A percentile compares a stretch with the other conserved stretches of the same genome.
phyloP scores from a whole-genome alignment of 2,888 invertebrate species.

The Entomobrya proxima region DNA sequence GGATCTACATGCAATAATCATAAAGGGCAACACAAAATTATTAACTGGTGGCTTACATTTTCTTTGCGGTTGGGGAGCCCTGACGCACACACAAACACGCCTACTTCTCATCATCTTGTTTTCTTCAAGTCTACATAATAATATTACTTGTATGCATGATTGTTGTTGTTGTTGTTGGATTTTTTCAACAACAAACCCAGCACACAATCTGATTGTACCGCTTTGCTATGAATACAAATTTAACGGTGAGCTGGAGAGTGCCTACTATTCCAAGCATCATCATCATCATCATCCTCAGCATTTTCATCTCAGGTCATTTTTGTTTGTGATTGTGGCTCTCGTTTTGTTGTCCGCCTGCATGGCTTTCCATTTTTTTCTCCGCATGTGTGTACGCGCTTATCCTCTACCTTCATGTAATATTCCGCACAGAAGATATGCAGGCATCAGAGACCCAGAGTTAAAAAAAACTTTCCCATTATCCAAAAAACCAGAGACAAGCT shows the following conservation, averaged over 20 bases:
- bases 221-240: conserved; percentile 59
- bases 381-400: background rate
- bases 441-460: background rate
- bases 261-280: conserved; percentile 7
- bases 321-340: conserved; percentile 5
- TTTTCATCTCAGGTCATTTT: conserved; percentile 55
- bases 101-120: background rate
- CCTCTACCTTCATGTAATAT: background rate
- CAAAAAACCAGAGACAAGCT: conserved; percentile 56
- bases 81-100: background rate
- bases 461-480: conserved; percentile 68
- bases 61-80: too few relatives aligned
- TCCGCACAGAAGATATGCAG: background rate
- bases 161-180: background rate
- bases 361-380: conserved; percentile 44
- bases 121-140: background rate
- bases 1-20: background rate
- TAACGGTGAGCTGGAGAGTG: conserved; percentile 1
- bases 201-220: conserved; percentile 34
- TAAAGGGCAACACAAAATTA: background rate
- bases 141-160: background rate
- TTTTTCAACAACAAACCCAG: conserved; percentile 7
- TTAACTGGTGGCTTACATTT: background rate
- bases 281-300: conserved; percentile 4
- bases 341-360: conserved; percentile 33